These are phyloP conservation scores for Ahaetulla prasina DNA, from an alignment of 2,113 vertebrate genomes.

Conservation along the genomic window DNA sequence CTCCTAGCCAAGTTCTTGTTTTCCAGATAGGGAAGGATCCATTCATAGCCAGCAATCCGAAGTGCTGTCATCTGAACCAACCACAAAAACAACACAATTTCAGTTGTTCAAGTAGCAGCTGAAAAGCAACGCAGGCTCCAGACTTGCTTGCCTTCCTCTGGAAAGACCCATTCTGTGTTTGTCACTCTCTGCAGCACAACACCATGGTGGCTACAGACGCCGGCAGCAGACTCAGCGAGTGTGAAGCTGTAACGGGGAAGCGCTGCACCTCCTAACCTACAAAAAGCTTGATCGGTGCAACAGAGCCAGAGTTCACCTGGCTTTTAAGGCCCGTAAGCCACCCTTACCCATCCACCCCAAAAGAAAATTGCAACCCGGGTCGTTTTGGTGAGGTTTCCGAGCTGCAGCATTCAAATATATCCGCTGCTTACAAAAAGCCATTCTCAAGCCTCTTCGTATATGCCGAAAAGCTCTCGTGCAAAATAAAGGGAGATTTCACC, in stretches of 20 bases:
- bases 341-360: neutral
- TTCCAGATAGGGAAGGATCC: neutral
- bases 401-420: neutral
- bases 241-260: neutral
- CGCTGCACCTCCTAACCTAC: neutral
- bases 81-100: neutral
- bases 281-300: neutral
- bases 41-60: neutral
- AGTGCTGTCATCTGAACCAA: neutral
- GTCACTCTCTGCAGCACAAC: neutral
- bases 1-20: neutral
- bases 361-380: neutral
- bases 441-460: neutral
- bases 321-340: neutral
- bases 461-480: too few relatives aligned
- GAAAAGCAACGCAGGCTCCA: neutral
- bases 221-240: neutral
- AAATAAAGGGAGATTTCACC: neutral
- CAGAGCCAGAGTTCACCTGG: neutral
- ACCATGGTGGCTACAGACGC: neutral
- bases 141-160: neutral
- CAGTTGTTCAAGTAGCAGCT: neutral
- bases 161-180: neutral
- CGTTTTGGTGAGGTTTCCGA: neutral
- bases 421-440: neutral